A percentile compares a stretch with the other conserved stretches of the same genome.
These are phyloP conservation scores for Tinea semifulvella DNA, from an alignment of 2,888 invertebrate species.

Conservation along the genomic window DNA sequence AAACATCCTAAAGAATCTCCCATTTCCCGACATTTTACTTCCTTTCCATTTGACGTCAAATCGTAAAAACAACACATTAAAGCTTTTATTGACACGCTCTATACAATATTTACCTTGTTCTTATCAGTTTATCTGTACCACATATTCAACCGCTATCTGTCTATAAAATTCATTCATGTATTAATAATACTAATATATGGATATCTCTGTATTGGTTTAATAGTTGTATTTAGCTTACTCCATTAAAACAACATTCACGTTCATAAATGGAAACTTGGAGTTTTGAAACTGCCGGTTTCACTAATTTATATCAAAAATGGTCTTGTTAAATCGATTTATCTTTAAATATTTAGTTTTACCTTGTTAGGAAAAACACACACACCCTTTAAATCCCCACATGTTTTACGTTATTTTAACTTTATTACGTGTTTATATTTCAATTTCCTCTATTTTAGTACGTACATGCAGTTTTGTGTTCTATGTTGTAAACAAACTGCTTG, in stretches of 20 bases:
- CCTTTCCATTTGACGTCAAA: constrained; percentile 5
- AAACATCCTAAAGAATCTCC: neutral
- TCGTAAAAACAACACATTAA: constrained; percentile 8
- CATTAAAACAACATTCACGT: constrained; percentile 1
- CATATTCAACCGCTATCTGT: constrained; percentile 1
- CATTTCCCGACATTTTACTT: neutral
- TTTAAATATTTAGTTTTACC: neutral
- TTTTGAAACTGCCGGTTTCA: neutral
- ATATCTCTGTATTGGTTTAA: too few relatives aligned
- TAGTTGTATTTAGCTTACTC: neutral
- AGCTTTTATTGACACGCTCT: constrained; percentile 8
- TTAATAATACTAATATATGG: neutral
- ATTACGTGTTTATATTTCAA: constrained; percentile 20
- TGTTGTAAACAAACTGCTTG: constrained; percentile 2
- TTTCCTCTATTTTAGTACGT: constrained; percentile 13
- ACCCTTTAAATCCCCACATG: constrained; percentile 19
- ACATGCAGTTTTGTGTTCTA: neutral
- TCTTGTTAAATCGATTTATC: neutral
- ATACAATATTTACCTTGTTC: constrained; percentile 9
- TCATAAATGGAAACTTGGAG: neutral
- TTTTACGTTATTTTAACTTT: constrained; percentile 25
- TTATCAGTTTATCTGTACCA: constrained; percentile 8
- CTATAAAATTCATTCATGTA: neutral
- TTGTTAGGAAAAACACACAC: constrained; percentile 17
- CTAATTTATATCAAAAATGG: neutral